A percentile compares a stretch with the other conserved stretches of the same genome.
These are phyloP conservation scores for Dromaius novaehollandiae DNA, from an alignment of 2,113 vertebrate species.

Conservation along the genomic window DNA sequence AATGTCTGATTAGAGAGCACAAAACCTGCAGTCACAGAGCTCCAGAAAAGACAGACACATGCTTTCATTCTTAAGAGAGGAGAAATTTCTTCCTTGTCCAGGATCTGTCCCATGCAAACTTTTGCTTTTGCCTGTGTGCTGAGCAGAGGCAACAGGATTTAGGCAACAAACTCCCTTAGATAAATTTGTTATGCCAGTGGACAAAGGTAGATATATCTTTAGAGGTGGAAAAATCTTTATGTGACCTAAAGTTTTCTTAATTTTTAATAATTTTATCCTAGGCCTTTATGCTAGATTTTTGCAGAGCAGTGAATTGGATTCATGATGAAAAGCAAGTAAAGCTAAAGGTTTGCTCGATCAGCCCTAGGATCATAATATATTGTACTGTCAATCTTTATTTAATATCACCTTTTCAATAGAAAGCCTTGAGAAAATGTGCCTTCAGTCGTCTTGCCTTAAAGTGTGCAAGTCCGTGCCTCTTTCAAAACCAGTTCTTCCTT, in stretches of 20 bases:
- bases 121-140: not conserved
- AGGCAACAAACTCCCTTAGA: not conserved
- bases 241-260: not conserved
- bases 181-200: not conserved
- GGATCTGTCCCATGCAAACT: not conserved
- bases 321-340: not conserved
- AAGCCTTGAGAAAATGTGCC: not conserved
- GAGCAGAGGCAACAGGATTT: not conserved
- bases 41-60: not conserved
- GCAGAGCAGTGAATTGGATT: not conserved
- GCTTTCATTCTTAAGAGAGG: not conserved
- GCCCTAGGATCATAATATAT: not conserved
- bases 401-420: not conserved
- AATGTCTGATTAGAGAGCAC: not conserved
- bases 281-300: not conserved
- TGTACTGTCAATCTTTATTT: not conserved
- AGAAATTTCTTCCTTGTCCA: not conserved
- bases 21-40: not conserved
- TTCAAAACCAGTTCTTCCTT: not conserved
- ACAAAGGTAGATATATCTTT: not conserved
- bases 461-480: not conserved
- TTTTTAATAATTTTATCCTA: not conserved
- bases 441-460: not conserved
- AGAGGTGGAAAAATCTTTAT: not conserved
- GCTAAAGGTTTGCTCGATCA: not conserved